phyloP scores from a whole-genome alignment of 2,888 invertebrate species.

The Allygus modestus region DNA sequence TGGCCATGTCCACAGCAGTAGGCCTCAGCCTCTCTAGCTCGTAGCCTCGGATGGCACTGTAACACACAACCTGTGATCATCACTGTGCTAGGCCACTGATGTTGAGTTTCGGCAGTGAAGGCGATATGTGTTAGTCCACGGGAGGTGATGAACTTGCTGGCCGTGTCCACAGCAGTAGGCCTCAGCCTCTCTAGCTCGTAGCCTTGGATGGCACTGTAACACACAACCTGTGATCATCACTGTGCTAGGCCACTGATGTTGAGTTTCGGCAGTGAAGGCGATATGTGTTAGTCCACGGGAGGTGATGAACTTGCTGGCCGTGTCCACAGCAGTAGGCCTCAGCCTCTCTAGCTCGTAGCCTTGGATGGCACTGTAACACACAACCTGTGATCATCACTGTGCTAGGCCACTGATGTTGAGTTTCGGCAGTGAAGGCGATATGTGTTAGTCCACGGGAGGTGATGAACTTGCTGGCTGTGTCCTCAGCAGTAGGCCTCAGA shows the following conservation, averaged over 20 bases:
- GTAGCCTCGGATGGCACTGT: slow-evolving; percentile 92
- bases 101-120: slow-evolving; percentile 99
- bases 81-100: too few relatives aligned
- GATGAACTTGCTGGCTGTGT: slow-evolving; percentile 79
- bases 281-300: slow-evolving; percentile 86
- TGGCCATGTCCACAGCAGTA: slow-evolving; percentile 80
- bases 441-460: slow-evolving; percentile 82
- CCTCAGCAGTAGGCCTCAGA: slow-evolving; percentile 83
- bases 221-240: too few relatives aligned
- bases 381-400: too few relatives aligned
- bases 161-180: slow-evolving; percentile 82
- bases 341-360: slow-evolving; percentile 87
- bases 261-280: slow-evolving; percentile 99
- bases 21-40: slow-evolving; percentile 84
- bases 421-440: slow-evolving; percentile 98
- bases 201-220: slow-evolving; percentile 90
- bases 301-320: slow-evolving; percentile 78
- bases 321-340: slow-evolving; percentile 82
- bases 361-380: slow-evolving; percentile 85
- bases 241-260: too few relatives aligned
- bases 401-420: too few relatives aligned
- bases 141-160: slow-evolving; percentile 78
- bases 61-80: too few relatives aligned
- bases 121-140: slow-evolving; percentile 89
- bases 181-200: slow-evolving; percentile 84